phyloP scores from a whole-genome alignment of 1,140 invertebrate genomes.

The Cyclina sinensis region DNA sequence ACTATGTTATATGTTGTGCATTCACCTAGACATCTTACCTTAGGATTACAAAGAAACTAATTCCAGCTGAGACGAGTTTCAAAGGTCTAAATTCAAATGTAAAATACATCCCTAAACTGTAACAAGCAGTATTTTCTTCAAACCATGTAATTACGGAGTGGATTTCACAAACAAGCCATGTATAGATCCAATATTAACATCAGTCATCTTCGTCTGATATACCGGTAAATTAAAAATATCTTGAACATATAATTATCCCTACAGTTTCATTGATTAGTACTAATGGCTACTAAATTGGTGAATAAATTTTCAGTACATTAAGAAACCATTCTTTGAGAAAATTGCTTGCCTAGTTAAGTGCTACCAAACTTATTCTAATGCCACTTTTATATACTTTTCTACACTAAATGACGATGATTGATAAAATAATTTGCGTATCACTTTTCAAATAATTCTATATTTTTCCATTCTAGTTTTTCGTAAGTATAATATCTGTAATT shows the following conservation, averaged over 20 bases:
- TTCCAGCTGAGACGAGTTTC: no score
- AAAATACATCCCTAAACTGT: background rate
- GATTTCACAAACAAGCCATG: background rate
- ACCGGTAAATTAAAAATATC: background rate
- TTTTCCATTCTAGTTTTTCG: background rate
- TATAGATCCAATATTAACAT: background rate
- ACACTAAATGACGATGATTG: background rate
- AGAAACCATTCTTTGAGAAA: background rate
- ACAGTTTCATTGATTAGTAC: background rate
- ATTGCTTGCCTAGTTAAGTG: background rate
- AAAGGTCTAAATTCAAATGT: background rate
- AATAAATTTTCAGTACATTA: background rate
- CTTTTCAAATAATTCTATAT: conserved; percentile 6
- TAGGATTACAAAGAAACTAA: no score
- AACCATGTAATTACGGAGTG: conserved; percentile 19
- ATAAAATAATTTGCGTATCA: background rate
- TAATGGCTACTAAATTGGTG: background rate
- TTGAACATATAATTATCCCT: no score
- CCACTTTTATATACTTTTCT: no score
- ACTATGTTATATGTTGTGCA: no score
- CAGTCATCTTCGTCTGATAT: background rate
- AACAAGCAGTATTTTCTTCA: background rate
- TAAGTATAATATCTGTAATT: background rate
- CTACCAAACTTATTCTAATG: no score
- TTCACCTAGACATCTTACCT: no score